Evolutionary conservation across 2,797 vertebrate genomes (phyloP).

Genomic region (Rhynchotus rufescens): DNA sequence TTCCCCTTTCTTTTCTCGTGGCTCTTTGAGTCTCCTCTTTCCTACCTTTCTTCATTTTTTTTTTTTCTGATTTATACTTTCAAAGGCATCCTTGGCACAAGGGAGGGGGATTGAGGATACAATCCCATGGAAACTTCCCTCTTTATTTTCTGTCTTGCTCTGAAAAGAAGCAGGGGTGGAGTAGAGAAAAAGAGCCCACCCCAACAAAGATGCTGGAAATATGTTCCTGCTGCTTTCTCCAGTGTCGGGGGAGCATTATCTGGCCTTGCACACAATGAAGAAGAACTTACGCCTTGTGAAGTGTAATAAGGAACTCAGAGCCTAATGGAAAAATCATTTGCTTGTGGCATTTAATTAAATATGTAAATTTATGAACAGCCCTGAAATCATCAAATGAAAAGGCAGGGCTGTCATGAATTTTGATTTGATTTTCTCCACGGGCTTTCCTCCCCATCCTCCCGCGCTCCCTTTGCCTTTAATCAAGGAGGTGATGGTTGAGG

Average conservation of each 20-base stretch:
- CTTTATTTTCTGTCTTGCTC: not conserved
- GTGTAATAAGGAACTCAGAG: conserved; percentile 35
- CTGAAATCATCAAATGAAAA: conserved; percentile 68
- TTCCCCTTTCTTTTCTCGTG: not conserved
- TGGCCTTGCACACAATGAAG: conserved; percentile 59
- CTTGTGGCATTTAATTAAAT: conserved; percentile 77
- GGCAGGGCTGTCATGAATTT: conserved; percentile 55
- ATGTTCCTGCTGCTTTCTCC: conserved; percentile 22
- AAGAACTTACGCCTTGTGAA: conserved; percentile 35
- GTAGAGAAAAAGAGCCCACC: rapidly evolving
- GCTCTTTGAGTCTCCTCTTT: not conserved
- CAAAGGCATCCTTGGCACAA: not conserved
- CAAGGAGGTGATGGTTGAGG: not conserved
- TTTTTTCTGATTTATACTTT: not conserved
- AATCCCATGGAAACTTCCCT: not conserved
- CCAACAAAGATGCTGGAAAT: not conserved
- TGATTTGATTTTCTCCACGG: conserved; percentile 45
- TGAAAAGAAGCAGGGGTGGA: not conserved
- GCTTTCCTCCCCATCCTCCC: not conserved
- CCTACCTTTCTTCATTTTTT: not conserved
- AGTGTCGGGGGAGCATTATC: conserved; percentile 67
- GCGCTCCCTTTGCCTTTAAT: not conserved
- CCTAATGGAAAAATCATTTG: conserved; percentile 71
- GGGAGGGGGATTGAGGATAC: not conserved
- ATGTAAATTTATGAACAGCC: conserved; percentile 75